phyloP scores from a whole-genome alignment of 2,113 vertebrate genomes.

The Hemiscyllium ocellatum region DNA sequence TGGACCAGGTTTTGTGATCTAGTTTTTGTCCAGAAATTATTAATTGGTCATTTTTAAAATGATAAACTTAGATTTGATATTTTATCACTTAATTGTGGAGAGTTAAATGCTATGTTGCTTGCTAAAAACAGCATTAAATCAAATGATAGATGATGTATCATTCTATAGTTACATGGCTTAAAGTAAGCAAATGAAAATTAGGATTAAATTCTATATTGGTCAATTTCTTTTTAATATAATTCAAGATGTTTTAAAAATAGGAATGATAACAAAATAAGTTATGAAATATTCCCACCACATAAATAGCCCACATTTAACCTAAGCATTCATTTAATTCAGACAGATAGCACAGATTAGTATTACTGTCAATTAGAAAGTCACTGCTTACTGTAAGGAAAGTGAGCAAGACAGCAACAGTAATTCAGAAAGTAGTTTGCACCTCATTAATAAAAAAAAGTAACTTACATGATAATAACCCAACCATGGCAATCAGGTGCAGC shows the following conservation, averaged over 20 bases:
- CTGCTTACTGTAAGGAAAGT: not conserved
- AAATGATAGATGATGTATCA: not conserved
- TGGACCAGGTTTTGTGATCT: not conserved
- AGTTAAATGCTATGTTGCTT: not conserved
- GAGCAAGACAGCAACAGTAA: not conserved
- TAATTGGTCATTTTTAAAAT: not conserved
- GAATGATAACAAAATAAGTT: not conserved
- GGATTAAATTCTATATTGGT: not conserved
- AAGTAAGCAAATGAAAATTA: not conserved
- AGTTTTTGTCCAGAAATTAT: not conserved
- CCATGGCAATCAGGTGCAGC: not conserved
- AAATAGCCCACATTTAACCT: not conserved
- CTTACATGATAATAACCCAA: not conserved
- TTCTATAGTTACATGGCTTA: not conserved
- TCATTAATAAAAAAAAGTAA: not conserved
- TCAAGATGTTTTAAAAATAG: not conserved
- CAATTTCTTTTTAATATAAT: not conserved
- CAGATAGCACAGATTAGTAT: not conserved
- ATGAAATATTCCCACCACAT: not conserved
- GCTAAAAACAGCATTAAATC: not conserved
- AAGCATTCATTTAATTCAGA: not conserved
- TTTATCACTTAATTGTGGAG: not conserved
- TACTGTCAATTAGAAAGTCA: not conserved
- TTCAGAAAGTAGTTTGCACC: not conserved
- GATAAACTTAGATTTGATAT: conserved; percentile 1